phyloP scores from a whole-genome alignment of 2,113 vertebrate species.

The Alethe castanea region DNA sequence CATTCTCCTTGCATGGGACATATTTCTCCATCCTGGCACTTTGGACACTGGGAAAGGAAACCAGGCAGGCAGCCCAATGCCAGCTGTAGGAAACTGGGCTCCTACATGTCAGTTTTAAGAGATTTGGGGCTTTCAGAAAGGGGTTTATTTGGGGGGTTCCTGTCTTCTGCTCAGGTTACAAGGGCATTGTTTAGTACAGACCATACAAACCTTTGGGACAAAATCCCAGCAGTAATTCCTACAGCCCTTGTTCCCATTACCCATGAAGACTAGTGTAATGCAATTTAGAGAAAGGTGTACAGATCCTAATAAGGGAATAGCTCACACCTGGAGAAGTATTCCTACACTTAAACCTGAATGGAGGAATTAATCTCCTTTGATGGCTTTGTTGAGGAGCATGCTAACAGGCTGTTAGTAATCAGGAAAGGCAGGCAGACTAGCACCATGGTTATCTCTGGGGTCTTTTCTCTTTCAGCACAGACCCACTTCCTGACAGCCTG shows the following conservation, averaged over 20 bases:
- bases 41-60: neutral
- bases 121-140: neutral
- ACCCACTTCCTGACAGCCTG: neutral
- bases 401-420: neutral
- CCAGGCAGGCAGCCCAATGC: neutral
- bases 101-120: neutral
- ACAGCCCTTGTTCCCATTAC: neutral
- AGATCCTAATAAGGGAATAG: neutral
- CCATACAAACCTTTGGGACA: neutral
- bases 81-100: neutral
- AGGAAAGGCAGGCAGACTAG: neutral
- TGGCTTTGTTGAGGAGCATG: neutral
- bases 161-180: neutral
- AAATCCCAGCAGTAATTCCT: neutral
- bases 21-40: neutral
- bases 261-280: neutral
- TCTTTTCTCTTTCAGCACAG: neutral
- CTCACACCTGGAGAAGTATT: rapidly evolving
- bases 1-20: neutral
- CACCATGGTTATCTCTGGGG: neutral
- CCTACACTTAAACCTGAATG: neutral
- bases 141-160: neutral
- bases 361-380: neutral
- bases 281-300: neutral
- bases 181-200: neutral